phyloP scores from a whole-genome alignment of 2,888 invertebrate species.

The Sphinx pinastri region DNA sequence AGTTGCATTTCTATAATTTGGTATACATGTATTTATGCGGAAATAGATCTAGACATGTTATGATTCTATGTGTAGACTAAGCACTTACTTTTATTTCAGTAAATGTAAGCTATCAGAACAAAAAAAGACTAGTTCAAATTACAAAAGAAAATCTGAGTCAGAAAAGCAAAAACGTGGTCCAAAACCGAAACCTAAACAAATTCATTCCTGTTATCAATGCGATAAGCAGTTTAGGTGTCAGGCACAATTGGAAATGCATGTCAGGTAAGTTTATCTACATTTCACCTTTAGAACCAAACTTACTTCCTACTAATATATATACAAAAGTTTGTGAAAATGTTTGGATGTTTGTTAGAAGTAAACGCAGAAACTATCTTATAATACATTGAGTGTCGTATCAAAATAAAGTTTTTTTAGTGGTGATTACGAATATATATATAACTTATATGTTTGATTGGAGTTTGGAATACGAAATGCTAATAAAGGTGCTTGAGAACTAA shows the following conservation, averaged over 20 bases:
- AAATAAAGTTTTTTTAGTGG: too few species aligned
- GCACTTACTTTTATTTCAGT: conserved; percentile 45
- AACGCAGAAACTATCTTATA: too few species aligned
- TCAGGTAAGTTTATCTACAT: conserved; percentile 59
- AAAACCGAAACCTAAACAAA: conserved; percentile 83
- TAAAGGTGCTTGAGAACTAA: too few species aligned
- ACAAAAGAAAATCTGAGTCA: conserved; percentile 82
- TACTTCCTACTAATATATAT: too few species aligned
- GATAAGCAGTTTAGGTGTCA: conserved; percentile 85
- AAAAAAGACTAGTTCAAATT: conserved; percentile 67
- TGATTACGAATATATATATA: too few species aligned
- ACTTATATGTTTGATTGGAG: too few species aligned
- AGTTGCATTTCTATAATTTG: conserved; percentile 1
- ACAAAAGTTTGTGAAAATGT: too few species aligned
- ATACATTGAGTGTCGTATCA: too few species aligned
- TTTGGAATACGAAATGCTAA: too few species aligned
- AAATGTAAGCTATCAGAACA: conserved; percentile 62
- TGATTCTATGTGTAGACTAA: not conserved
- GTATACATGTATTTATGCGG: not conserved
- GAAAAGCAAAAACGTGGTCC: conserved; percentile 85
- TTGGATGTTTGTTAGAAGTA: too few species aligned
- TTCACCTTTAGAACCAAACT: too few species aligned
- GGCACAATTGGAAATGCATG: conserved; percentile 85
- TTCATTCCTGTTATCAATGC: conserved; percentile 84
- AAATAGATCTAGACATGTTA: not conserved